phyloP scores from a whole-genome alignment of 30 jellyfish, hydroid and myxozoan species.

The Cassiopea xamachana region DNA sequence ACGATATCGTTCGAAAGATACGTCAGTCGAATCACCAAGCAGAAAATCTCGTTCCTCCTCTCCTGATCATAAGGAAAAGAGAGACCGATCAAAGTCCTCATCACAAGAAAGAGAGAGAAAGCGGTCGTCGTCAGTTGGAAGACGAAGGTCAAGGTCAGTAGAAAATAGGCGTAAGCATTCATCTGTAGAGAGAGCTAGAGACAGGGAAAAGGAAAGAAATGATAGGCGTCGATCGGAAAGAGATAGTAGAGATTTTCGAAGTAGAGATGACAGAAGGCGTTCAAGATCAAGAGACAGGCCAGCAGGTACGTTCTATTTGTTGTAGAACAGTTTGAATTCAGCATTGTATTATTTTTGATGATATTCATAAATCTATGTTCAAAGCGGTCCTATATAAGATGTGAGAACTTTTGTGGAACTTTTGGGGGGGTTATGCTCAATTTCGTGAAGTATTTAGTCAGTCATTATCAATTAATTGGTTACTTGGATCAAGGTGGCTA shows the following conservation, averaged over 20 bases:
- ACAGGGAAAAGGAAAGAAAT: constrained; percentile 26
- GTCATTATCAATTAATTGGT: no score
- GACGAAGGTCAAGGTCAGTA: constrained; percentile 58
- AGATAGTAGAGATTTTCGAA: constrained; percentile 5
- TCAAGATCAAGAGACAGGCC: constrained; percentile 67
- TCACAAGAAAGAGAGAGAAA: constrained; percentile 28
- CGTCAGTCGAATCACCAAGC: constrained; percentile 38
- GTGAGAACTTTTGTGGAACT: no score
- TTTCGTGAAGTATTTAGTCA: no score
- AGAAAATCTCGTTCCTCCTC: constrained; percentile 37
- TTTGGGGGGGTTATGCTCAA: no score
- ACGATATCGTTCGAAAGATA: constrained; percentile 48
- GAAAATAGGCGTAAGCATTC: constrained; percentile 43
- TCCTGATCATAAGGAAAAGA: constrained; percentile 18
- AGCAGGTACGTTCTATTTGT: constrained; percentile 2
- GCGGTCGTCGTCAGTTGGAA: constrained; percentile 30
- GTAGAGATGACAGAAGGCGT: constrained; percentile 57
- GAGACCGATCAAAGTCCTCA: constrained; percentile 44
- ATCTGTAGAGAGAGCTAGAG: constrained; percentile 35
- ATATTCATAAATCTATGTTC: no score
- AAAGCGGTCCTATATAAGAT: no score
- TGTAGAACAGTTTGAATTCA: not conserved
- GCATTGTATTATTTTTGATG: no score
- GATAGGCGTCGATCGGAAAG: constrained; percentile 40
- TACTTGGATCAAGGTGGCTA: no score